Conservation (phyloP, 2,113 vertebrate species). For the Halcyon senegalensis region DNA sequence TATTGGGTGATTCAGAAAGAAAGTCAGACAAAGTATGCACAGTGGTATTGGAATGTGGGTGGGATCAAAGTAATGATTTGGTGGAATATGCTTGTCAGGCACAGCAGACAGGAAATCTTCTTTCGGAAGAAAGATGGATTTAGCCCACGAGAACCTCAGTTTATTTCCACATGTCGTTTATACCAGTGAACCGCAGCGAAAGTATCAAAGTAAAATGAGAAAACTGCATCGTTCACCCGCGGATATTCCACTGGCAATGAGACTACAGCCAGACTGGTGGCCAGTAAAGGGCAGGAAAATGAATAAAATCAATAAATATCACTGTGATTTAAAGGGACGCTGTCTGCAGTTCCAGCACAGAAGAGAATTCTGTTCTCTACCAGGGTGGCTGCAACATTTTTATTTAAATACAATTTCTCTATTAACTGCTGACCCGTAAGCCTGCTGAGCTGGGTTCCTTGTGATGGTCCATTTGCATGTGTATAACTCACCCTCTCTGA, state of each 20-base stretch:
- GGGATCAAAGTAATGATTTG: conserved; percentile 49
- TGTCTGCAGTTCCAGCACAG: background rate
- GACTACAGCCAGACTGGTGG: background rate
- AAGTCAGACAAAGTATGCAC: conserved; percentile 47
- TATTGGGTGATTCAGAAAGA: conserved; percentile 62
- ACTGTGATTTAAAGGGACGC: background rate
- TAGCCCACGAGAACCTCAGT: background rate
- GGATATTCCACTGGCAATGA: conserved; percentile 21
- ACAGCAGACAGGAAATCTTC: conserved; percentile 20
- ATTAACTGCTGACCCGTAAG: background rate
- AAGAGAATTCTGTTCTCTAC: background rate
- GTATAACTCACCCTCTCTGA: background rate
- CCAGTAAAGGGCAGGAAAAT: background rate
- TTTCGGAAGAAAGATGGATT: conserved; percentile 29
- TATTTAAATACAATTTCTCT: background rate
- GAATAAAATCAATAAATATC: background rate
- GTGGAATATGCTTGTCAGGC: conserved; percentile 5
- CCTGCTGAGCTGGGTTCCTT: background rate
- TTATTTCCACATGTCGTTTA: conserved; percentile 28
- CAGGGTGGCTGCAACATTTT: background rate
- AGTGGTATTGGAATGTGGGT: conserved; percentile 51
- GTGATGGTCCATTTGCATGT: conserved; percentile 13
- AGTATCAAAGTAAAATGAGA: background rate
- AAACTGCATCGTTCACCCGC: background rate
- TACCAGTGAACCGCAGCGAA: background rate